Percentiles rank a stretch among this genome's conserved stretches.
Conservation (phyloP, 2,888 invertebrate species). For the Alcis repandata region DNA sequence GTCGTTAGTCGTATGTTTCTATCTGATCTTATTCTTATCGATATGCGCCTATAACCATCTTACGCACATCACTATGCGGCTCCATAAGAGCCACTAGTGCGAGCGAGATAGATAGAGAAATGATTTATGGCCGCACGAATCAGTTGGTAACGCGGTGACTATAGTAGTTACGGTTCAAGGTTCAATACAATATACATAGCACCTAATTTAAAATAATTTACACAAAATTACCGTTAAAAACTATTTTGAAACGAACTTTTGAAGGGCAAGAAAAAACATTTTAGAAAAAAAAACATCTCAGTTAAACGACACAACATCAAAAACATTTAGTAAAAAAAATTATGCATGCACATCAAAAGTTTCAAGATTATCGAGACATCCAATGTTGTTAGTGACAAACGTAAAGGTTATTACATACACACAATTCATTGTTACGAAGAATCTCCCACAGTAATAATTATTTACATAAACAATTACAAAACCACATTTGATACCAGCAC, state of each 20-base stretch:
- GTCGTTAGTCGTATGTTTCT: no score
- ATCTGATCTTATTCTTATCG: no score
- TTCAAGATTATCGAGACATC: constrained; percentile 49
- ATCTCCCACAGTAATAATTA: constrained; percentile 47
- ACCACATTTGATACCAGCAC: constrained; percentile 23
- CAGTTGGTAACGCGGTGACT: no score
- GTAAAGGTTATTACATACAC: constrained; percentile 59
- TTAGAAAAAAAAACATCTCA: background rate
- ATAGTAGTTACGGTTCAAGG: no score
- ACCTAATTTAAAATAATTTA: background rate
- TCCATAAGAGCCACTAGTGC: no score
- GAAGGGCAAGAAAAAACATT: background rate
- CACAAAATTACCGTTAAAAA: background rate
- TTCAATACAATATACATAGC: background rate
- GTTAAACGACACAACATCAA: background rate
- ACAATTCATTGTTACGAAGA: constrained; percentile 46
- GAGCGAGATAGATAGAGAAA: no score
- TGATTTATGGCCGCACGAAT: no score
- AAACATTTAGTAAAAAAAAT: constrained; percentile 8
- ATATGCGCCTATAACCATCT: no score
- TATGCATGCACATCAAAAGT: constrained; percentile 56
- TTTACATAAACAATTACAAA: constrained; percentile 42
- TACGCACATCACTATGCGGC: no score
- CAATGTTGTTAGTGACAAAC: constrained; percentile 67
- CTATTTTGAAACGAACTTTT: background rate